A percentile compares a stretch with the other conserved stretches of the same genome.
phyloP scores from a whole-genome alignment of 2,797 vertebrate species.

The Choloepus didactylus region DNA sequence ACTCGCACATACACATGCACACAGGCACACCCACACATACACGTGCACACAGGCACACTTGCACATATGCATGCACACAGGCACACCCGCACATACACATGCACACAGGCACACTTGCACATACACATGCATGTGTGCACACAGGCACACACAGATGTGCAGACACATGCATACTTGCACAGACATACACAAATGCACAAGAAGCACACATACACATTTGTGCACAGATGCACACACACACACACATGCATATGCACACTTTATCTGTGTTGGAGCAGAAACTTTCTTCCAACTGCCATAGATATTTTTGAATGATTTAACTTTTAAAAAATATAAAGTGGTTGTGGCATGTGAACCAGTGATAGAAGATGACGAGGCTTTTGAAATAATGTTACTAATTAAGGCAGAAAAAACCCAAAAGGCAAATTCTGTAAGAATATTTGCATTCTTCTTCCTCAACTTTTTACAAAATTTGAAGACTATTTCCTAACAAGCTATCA shows the following conservation, averaged over 20 bases:
- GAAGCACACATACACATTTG: too few species aligned
- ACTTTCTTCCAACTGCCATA: background rate
- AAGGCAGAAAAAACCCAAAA: background rate
- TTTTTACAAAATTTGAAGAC: conserved; percentile 28
- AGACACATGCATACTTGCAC: too few species aligned
- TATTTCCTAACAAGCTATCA: conserved; percentile 40
- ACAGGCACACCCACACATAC: too few species aligned
- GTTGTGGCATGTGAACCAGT: background rate
- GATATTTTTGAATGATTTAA: background rate
- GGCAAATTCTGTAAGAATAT: background rate
- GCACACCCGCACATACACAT: too few species aligned
- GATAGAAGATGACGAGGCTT: background rate
- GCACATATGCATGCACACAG: background rate
- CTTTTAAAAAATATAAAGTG: background rate
- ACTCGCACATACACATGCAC: too few species aligned
- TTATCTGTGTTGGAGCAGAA: background rate
- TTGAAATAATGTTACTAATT: background rate
- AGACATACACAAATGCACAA: too few species aligned
- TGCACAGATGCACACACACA: background rate
- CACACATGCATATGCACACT: fast-evolving
- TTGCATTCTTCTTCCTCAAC: background rate
- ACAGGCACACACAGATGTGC: background rate
- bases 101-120: background rate
- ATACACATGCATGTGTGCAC: background rate
- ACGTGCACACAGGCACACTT: too few species aligned